Conservation (phyloP, 1,140 invertebrate genomes). For the Zaprionus gabonicus region DNA sequence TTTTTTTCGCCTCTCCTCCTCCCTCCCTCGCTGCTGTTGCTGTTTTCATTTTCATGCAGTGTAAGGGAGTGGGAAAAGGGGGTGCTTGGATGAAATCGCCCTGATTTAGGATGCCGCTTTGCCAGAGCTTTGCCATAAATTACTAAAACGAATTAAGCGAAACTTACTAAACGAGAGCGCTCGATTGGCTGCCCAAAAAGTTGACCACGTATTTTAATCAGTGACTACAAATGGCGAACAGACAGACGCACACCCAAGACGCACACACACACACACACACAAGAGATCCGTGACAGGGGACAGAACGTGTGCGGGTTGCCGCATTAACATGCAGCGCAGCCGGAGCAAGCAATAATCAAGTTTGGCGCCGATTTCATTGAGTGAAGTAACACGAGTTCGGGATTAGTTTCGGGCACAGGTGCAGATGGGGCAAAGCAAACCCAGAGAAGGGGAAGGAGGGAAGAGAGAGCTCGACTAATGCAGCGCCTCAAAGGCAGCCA, state of each 20-base stretch:
- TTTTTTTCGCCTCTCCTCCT: background rate
- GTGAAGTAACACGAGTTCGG: constrained; percentile 72
- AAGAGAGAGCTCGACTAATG: constrained; percentile 46
- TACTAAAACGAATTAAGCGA: constrained; percentile 81
- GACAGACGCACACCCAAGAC: constrained; percentile 5
- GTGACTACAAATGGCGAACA: constrained; percentile 50
- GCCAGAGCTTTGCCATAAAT: constrained; percentile 72
- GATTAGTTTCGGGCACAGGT: constrained; percentile 70
- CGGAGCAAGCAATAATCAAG: constrained; percentile 66
- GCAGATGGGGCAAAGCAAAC: constrained; percentile 7
- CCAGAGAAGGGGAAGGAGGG: background rate
- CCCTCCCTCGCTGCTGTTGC: constrained; percentile 6
- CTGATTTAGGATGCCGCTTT: constrained; percentile 53
- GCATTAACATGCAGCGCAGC: constrained; percentile 71
- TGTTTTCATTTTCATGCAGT: constrained; percentile 46
- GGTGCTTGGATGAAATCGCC: constrained; percentile 3
- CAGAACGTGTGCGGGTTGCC: constrained; percentile 27
- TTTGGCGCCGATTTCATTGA: constrained; percentile 75
- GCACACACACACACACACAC: background rate
- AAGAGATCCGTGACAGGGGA: background rate
- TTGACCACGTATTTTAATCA: constrained; percentile 82
- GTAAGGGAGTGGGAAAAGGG: constrained; percentile 5
- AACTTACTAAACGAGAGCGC: constrained; percentile 76
- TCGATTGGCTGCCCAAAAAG: constrained; percentile 78
- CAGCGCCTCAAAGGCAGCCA: constrained; percentile 73